Evolutionary conservation across 2,797 vertebrate species (phyloP), one percentile per base, ranked within the genome.

Genomic region (Clarias fuscus): DNA sequence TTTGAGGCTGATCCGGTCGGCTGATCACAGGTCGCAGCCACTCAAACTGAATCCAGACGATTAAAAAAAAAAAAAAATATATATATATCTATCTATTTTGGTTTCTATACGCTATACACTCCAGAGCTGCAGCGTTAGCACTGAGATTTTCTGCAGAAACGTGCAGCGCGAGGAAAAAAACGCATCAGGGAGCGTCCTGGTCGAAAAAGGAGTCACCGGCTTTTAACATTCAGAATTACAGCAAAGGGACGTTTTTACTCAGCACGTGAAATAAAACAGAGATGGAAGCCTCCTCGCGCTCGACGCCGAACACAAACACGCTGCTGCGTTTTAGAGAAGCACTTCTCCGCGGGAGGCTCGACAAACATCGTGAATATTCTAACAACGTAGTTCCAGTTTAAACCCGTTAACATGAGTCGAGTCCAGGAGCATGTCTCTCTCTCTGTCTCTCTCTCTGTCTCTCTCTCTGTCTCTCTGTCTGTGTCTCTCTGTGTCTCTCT

Each of bases 221-320:
- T 89, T 91, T 86, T 83, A 82, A 86, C 86, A 67, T 85, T 79
- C 37, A 83, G 86, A 91, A 92, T 90, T 90, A 86, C 88, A 86
- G 88, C 81, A 72, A 85, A 62, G 88, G 86, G 89, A 89, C 83
- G 18, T 90, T 88, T 82, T 90, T 89, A 88, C 83, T 76, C 86
- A 90, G 88, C 87, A 86, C 15, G 88, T 61, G 59, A 88, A 89
- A 89, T 83, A 86, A 89, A 89, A 91, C 86, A 72, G 83, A 82
- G 88, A 86, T 58, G 59, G 62, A 82, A 85, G 76, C 78, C 62
- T 81, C 40, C 56, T 86, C 40, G 43, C 81, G 33, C 68, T 88
- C 62, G 33, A 77, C 67, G 76, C 67, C 64, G n/a, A 86, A 71
- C 61, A 78, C 85, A 90, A 86, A 87, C 73, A 71, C 37, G 62